Evolutionary conservation across 2,888 invertebrate species (phyloP).

Genomic region (Hydrotaea cyrtoneurina): DNA sequence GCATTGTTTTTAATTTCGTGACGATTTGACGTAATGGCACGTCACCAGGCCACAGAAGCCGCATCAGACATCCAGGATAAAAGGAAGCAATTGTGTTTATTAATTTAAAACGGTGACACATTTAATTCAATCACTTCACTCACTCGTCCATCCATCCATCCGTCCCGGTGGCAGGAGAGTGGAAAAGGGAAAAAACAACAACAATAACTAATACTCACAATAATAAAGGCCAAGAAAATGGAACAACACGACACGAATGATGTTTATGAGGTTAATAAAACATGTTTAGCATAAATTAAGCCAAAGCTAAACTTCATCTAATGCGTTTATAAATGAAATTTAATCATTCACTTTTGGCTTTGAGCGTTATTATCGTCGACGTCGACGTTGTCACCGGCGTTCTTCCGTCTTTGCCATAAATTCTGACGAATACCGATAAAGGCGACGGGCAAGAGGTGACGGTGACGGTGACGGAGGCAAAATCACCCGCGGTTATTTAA

Average conservation of each 20-base stretch:
- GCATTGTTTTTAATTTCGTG: too few relatives aligned
- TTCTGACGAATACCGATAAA: slow-evolving; percentile 36
- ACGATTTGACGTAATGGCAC: too few relatives aligned
- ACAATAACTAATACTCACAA: neutral
- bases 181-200: neutral
- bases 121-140: slow-evolving; percentile 63
- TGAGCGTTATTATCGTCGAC: slow-evolving; percentile 33
- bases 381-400: neutral
- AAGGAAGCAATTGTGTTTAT: slow-evolving; percentile 31
- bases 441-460: slow-evolving; percentile 16
- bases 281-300: slow-evolving; percentile 64
- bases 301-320: slow-evolving; percentile 29
- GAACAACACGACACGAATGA: neutral
- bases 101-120: slow-evolving; percentile 60
- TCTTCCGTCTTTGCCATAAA: slow-evolving; percentile 35
- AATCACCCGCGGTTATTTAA: slow-evolving; percentile 76
- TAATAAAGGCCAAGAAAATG: neutral
- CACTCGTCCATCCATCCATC: slow-evolving; percentile 3
- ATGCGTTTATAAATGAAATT: slow-evolving; percentile 62
- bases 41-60: too few relatives aligned
- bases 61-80: neutral
- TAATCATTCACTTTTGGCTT: slow-evolving; percentile 57
- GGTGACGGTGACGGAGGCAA: neutral
- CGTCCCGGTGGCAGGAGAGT: neutral
- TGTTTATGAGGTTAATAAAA: slow-evolving; percentile 47